phyloP scores from a whole-genome alignment of 2,113 vertebrate species.

The Apaloderma vittatum region DNA sequence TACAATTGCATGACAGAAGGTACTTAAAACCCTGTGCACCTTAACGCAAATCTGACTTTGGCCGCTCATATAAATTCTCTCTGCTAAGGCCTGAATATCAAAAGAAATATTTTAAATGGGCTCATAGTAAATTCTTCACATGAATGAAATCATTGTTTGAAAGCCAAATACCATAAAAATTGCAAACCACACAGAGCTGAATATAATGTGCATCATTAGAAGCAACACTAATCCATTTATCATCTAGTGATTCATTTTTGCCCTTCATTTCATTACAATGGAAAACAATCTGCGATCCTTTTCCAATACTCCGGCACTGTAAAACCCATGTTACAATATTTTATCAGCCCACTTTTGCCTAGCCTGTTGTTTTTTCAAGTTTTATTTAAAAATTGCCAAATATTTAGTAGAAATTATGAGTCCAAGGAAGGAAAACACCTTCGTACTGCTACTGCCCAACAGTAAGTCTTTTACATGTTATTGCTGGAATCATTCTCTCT shows the following conservation, averaged over 20 bases:
- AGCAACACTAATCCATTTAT: slow-evolving; percentile 47
- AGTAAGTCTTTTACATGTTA: neutral
- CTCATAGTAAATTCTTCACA: neutral
- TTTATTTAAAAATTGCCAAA: neutral
- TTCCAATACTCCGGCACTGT: neutral
- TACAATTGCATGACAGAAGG: neutral
- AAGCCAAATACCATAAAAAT: slow-evolving; percentile 58
- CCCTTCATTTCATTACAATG: neutral
- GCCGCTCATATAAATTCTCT: neutral
- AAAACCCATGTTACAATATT: neutral
- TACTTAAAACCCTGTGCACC: neutral
- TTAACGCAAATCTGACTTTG: neutral
- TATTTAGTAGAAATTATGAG: neutral
- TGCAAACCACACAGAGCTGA: neutral
- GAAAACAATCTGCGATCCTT: slow-evolving; percentile 31
- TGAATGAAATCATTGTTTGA: slow-evolving; percentile 30
- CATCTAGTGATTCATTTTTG: slow-evolving; percentile 34
- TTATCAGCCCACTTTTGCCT: neutral
- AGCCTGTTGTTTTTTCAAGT: neutral
- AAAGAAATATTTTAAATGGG: slow-evolving; percentile 9
- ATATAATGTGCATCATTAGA: slow-evolving; percentile 40
- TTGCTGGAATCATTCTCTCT: neutral
- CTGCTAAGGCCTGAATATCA: neutral
- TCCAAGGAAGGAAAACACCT: neutral
- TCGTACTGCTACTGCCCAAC: neutral